A percentile compares a stretch with the other conserved stretches of the same genome.
Evolutionary conservation across 2,888 invertebrate genomes (phyloP).

Genomic region (Neelides folsomi): DNA sequence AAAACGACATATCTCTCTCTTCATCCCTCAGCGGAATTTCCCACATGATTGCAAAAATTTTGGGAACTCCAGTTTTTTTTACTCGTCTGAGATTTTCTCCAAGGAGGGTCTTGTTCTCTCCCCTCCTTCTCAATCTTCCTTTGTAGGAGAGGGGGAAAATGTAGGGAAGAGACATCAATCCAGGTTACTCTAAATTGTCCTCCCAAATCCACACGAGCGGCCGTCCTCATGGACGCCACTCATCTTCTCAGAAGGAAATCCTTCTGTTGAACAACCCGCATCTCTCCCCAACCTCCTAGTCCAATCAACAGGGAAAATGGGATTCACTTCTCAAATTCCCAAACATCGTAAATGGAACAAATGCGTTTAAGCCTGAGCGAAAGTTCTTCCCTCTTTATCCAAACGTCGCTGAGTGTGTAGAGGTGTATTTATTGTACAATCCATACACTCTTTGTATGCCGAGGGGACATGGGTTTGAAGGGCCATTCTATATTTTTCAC

Average conservation of each 20-base stretch:
- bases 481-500: too few species aligned
- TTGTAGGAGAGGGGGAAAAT: neutral
- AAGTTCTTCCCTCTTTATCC: too few species aligned
- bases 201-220: conserved; percentile 2
- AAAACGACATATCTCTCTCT: conserved; percentile 12
- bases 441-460: too few species aligned
- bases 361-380: too few species aligned
- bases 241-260: neutral
- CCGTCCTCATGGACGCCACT: neutral
- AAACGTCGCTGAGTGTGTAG: too few species aligned
- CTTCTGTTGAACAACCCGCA: conserved; percentile 1
- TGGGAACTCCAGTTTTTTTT: conserved; percentile 3
- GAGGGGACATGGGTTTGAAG: too few species aligned
- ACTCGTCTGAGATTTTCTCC: neutral
- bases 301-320: conserved; percentile 18
- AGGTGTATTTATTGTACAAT: too few species aligned
- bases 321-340: conserved; percentile 2
- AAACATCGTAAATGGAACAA: too few species aligned
- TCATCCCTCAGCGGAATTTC: conserved; percentile 18
- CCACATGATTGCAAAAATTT: conserved; percentile 20
- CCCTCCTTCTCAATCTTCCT: conserved; percentile 1
- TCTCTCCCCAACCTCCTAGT: conserved; percentile 4
- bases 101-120: conserved; percentile 4
- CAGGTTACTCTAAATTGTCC: conserved; percentile 13
- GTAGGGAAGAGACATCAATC: conserved; percentile 12